Conservation (phyloP, 2,113 vertebrate species). For the Rhinoderma darwinii region DNA sequence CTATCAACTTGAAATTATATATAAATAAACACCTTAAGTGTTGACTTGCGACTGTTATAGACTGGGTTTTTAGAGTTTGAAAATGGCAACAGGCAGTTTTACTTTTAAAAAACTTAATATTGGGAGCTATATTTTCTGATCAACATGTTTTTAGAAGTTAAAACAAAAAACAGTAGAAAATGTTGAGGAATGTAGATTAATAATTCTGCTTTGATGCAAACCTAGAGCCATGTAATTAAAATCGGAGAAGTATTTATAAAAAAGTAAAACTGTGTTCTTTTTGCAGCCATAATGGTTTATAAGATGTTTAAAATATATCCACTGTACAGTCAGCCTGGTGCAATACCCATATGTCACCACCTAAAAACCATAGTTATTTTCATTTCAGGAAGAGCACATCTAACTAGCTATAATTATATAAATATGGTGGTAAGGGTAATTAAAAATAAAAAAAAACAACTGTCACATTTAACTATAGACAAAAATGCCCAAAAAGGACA, state of each 20-base stretch:
- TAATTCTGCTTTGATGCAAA: slow-evolving; percentile 17
- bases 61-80: background rate
- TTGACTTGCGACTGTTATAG: too few species aligned
- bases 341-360: background rate
- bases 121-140: background rate
- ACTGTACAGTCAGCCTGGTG: background rate
- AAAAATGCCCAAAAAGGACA: background rate
- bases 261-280: background rate
- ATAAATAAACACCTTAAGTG: background rate
- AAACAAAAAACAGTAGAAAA: background rate
- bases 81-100: background rate
- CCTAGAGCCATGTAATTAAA: background rate
- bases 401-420: background rate
- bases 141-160: background rate
- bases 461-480: background rate
- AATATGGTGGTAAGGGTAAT: too few species aligned
- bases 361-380: background rate
- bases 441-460: too few species aligned
- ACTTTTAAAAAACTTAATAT: background rate
- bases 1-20: background rate
- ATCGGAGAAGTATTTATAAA: background rate
- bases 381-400: too few species aligned
- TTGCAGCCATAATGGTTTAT: background rate
- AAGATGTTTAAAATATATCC: background rate
- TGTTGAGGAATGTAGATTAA: background rate